Evolutionary conservation across 2,888 invertebrate genomes (phyloP).

Genomic region (Diarsia dahlii): DNA sequence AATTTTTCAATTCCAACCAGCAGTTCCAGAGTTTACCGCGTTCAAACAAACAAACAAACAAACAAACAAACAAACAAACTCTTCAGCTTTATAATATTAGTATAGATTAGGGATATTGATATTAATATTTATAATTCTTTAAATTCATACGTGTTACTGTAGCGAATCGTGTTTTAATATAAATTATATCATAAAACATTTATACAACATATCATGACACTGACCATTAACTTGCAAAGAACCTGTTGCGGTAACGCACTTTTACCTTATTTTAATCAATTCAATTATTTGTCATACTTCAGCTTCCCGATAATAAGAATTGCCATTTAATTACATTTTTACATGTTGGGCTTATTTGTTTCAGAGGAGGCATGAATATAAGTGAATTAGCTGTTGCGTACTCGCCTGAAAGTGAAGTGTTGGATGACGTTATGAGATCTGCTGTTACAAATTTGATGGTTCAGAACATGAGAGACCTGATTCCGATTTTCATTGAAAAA

Average conservation of each 20-base stretch:
- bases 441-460: slow-evolving; percentile 76
- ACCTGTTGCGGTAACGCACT: not conserved
- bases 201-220: not conserved
- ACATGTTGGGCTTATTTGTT: slow-evolving; percentile 58
- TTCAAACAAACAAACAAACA: too few relatives aligned
- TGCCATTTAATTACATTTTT: not conserved
- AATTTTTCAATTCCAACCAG: too few relatives aligned
- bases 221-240: not conserved
- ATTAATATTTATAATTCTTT: not conserved
- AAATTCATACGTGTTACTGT: not conserved
- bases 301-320: not conserved
- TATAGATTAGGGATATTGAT: too few relatives aligned
- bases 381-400: slow-evolving; percentile 83
- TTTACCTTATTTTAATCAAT: not conserved
- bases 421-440: slow-evolving; percentile 81
- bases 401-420: slow-evolving; percentile 83
- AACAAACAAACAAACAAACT: too few relatives aligned
- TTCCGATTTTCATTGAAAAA: slow-evolving; percentile 76
- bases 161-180: not conserved
- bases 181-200: too few relatives aligned
- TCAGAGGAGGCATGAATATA: slow-evolving; percentile 79
- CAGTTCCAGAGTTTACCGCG: too few relatives aligned
- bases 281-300: not conserved
- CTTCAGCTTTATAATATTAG: too few relatives aligned
- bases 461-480: slow-evolving; percentile 72